Percentiles rank a stretch among this genome's conserved stretches.
Conservation (phyloP, 1,140 invertebrate genomes). For the Psix sp. region DNA sequence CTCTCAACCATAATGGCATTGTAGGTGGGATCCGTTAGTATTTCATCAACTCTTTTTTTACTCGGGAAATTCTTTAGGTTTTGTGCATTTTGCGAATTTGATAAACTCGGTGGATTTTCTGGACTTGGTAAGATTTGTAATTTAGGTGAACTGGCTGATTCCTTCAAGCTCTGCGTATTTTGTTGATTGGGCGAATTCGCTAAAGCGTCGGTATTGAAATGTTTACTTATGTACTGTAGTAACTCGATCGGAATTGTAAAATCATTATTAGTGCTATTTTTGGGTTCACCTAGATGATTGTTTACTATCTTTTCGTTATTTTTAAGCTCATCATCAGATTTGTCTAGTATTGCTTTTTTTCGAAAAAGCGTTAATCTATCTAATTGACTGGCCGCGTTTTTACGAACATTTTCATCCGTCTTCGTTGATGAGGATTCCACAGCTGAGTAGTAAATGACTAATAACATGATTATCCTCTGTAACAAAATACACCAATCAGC, state of each 20-base stretch:
- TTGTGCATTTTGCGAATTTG: too few relatives aligned
- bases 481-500: constrained; percentile 22
- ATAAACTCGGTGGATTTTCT: too few relatives aligned
- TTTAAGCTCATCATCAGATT: constrained; percentile 26
- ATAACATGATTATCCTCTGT: constrained; percentile 66
- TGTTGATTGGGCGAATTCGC: too few relatives aligned
- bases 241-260: constrained; percentile 53
- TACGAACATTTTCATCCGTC: constrained; percentile 49
- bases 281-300: constrained; percentile 43
- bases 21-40: constrained; percentile 62
- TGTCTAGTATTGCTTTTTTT: constrained; percentile 40
- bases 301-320: constrained; percentile 22
- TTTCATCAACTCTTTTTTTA: constrained; percentile 51
- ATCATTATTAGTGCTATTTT: constrained; percentile 41
- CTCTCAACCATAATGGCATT: constrained; percentile 64
- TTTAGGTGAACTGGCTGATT: too few relatives aligned
- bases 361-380: constrained; percentile 68
- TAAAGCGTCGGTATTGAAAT: constrained; percentile 44
- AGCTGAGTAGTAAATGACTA: constrained; percentile 56
- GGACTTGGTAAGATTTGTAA: too few relatives aligned
- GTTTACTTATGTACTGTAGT: constrained; percentile 48
- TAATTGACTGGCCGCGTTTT: constrained; percentile 67
- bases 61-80: too few relatives aligned
- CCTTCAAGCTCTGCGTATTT: too few relatives aligned
- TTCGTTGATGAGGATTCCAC: constrained; percentile 47